Percentiles rank a stretch among this genome's conserved stretches.
These are phyloP conservation scores for Xestia xanthographa DNA, from an alignment of 2,888 invertebrate genomes.

Conservation along the genomic window DNA sequence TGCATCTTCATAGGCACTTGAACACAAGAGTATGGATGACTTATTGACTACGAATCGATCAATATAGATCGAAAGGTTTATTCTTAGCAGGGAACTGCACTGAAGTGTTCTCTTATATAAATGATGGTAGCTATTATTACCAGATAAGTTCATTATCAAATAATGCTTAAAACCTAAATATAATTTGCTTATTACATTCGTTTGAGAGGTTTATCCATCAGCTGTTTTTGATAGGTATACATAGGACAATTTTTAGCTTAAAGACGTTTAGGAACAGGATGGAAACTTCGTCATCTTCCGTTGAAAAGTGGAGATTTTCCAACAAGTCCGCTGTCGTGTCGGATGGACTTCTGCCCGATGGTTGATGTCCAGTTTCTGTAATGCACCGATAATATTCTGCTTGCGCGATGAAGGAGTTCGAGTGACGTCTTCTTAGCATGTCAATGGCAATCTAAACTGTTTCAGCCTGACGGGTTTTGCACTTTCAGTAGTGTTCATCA, in stretches of 20 bases:
- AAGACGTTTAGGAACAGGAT: background rate
- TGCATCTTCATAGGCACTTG: conserved; percentile 7
- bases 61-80: conserved; percentile 19
- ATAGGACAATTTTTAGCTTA: background rate
- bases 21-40: conserved; percentile 4
- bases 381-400: background rate
- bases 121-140: conserved; percentile 31
- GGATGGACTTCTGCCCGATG: background rate
- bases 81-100: conserved; percentile 37
- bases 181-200: background rate
- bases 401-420: background rate
- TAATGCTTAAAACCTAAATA: conserved; percentile 21
- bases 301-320: background rate
- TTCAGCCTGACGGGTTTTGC: background rate
- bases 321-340: too few species aligned
- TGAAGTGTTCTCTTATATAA: conserved; percentile 17
- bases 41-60: conserved; percentile 39
- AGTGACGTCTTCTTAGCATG: background rate
- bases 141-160: conserved; percentile 21
- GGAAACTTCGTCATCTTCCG: background rate
- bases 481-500: background rate
- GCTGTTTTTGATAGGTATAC: background rate
- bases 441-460: background rate
- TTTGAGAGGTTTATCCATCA: background rate
- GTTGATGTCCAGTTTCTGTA: background rate